A percentile compares a stretch with the other conserved stretches of the same genome.
Conservation (phyloP, 2,797 vertebrate species). For the Mallotus villosus region DNA sequence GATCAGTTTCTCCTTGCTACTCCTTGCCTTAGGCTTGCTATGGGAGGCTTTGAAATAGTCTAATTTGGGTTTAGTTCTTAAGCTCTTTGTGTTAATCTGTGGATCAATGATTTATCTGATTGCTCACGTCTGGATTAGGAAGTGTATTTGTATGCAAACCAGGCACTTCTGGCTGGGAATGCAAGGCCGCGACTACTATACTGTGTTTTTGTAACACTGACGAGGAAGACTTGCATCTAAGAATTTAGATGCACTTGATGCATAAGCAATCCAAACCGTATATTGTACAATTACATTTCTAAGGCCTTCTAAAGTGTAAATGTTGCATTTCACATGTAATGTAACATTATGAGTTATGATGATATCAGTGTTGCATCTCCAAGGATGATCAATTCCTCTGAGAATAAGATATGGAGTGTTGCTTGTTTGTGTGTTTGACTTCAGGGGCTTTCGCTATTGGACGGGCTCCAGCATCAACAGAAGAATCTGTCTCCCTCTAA, state of each 20-base stretch:
- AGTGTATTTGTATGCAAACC: slow-evolving; percentile 55
- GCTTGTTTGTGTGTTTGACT: background rate
- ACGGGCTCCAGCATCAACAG: background rate
- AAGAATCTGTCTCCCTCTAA: slow-evolving; percentile 50
- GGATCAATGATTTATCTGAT: slow-evolving; percentile 59
- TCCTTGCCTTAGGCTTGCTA: slow-evolving; percentile 41
- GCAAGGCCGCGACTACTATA: slow-evolving; percentile 17
- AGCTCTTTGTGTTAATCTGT: slow-evolving; percentile 59
- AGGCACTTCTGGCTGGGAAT: slow-evolving; percentile 16
- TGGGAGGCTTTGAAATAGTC: slow-evolving; percentile 48
- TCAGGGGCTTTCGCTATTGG: background rate
- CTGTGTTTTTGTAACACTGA: slow-evolving; percentile 28
- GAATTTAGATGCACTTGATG: too few relatives aligned
- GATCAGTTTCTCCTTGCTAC: background rate
- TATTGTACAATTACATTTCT: too few relatives aligned
- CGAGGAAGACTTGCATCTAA: too few relatives aligned
- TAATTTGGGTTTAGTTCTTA: slow-evolving; percentile 49
- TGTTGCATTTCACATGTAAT: background rate
- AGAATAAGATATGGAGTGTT: background rate
- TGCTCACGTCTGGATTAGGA: slow-evolving; percentile 40
- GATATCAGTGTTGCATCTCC: background rate
- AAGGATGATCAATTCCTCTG: background rate
- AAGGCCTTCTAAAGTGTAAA: background rate
- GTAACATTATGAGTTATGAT: too few relatives aligned
- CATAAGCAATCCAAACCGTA: too few relatives aligned